phyloP scores from a whole-genome alignment of 1,140 invertebrate species.

The Trachymyrmex cornetzi region DNA sequence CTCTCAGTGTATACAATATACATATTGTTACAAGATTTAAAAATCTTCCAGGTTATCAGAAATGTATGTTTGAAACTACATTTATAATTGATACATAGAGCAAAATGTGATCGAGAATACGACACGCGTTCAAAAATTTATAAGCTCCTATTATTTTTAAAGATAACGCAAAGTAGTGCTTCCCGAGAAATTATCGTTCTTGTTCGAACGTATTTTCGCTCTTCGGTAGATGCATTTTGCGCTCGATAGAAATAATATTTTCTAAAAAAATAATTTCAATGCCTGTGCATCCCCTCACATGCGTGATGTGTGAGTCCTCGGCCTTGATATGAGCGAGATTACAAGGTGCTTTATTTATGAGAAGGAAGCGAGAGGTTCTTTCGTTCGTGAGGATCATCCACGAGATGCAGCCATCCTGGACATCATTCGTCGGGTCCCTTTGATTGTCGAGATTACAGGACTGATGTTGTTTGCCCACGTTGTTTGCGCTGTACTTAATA shows the following conservation, averaged over 20 bases:
- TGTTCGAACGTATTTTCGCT: constrained; percentile 14
- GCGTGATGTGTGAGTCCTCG: constrained; percentile 4
- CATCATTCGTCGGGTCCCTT: constrained; percentile 20
- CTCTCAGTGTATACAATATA: not conserved
- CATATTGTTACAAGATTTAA: not conserved
- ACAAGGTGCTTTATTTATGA: constrained; percentile 55
- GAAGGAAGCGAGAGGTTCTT: not conserved
- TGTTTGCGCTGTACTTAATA: constrained; percentile 21
- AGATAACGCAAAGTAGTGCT: constrained; percentile 8
- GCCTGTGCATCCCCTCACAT: not conserved
- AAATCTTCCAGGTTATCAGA: not conserved
- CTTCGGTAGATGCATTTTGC: not conserved
- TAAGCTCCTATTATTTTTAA: not conserved
- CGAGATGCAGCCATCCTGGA: constrained; percentile 36
- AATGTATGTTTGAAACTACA: not conserved
- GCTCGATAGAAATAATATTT: constrained; percentile 19
- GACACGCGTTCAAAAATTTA: not conserved
- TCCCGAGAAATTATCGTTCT: not conserved
- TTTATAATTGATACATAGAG: not conserved
- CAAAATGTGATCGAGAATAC: not conserved
- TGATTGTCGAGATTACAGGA: constrained; percentile 66
- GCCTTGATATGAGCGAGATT: constrained; percentile 57
- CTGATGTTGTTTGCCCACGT: constrained; percentile 39
- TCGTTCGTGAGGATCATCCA: not conserved
- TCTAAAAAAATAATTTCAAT: constrained; percentile 47